phyloP scores from a whole-genome alignment of 2,113 vertebrate genomes.

The Hippocampus barbouri region DNA sequence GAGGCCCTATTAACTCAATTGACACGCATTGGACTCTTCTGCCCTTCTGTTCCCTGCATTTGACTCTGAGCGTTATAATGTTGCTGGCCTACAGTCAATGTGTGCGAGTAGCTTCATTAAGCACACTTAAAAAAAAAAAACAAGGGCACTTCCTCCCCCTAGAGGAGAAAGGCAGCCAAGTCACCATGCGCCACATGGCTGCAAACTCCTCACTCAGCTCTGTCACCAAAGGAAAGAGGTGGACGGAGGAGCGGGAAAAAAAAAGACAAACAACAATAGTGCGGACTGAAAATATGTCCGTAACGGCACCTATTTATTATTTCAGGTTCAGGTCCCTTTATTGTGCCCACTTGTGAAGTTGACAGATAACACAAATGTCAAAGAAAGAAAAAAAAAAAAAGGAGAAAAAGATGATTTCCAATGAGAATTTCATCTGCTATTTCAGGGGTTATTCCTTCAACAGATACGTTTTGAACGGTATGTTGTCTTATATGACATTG shows the following conservation, averaged over 20 bases:
- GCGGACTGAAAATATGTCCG: background rate
- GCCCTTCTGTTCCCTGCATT: background rate
- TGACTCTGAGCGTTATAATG: conserved; percentile 1
- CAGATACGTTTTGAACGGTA: background rate
- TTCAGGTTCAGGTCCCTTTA: too few relatives aligned
- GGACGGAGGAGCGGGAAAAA: background rate
- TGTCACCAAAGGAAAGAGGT: background rate
- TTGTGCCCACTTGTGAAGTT: background rate
- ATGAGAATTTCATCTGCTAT: background rate
- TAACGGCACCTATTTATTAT: background rate
- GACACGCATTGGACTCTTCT: background rate
- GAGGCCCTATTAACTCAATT: background rate
- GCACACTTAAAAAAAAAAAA: conserved; percentile 1
- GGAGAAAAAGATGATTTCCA: background rate
- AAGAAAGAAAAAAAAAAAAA: background rate
- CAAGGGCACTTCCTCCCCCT: conserved; percentile 50
- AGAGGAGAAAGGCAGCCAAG: conserved; percentile 37
- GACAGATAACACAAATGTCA: background rate
- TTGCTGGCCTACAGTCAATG: background rate
- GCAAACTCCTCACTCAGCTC: background rate
- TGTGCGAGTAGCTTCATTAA: background rate
- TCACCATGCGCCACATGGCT: conserved; percentile 8
- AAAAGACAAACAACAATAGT: background rate
- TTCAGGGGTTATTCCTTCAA: background rate
- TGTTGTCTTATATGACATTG: background rate